Percentiles rank a stretch among this genome's conserved stretches.
Evolutionary conservation across 2,888 invertebrate species (phyloP).

Genomic region (Phaonia tiefii): DNA sequence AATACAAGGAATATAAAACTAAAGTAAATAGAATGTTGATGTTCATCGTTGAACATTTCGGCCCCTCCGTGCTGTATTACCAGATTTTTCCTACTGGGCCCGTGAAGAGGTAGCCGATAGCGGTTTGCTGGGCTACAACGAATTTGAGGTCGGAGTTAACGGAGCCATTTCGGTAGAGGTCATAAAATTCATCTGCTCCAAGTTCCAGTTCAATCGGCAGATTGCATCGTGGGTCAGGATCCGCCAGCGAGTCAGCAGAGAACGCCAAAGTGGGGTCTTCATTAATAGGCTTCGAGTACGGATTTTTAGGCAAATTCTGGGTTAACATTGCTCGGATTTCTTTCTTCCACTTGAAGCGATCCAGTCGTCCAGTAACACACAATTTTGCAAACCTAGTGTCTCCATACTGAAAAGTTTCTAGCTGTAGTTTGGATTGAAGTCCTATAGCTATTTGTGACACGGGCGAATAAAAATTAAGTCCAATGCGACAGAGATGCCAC

Average conservation of each 20-base stretch:
- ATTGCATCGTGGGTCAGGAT: neutral
- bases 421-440: neutral
- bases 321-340: neutral
- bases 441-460: neutral
- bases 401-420: neutral
- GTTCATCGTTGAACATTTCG: no score
- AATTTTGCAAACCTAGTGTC: neutral
- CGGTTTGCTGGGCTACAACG: neutral
- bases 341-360: neutral
- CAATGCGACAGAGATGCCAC: no score
- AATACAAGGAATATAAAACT: no score
- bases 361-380: neutral
- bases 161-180: neutral
- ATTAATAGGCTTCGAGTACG: neutral
- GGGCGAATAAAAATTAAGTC: neutral
- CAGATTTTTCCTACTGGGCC: no score
- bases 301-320: neutral
- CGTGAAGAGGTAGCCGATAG: neutral
- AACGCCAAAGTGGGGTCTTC: neutral
- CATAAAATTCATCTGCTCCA: neutral
- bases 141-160: neutral
- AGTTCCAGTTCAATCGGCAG: neutral
- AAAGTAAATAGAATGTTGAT: no score
- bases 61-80: no score
- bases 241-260: neutral